Evolutionary conservation across 1,140 invertebrate genomes (phyloP), one percentile per base, ranked within the genome.

Genomic region (Calliphora vicina): DNA sequence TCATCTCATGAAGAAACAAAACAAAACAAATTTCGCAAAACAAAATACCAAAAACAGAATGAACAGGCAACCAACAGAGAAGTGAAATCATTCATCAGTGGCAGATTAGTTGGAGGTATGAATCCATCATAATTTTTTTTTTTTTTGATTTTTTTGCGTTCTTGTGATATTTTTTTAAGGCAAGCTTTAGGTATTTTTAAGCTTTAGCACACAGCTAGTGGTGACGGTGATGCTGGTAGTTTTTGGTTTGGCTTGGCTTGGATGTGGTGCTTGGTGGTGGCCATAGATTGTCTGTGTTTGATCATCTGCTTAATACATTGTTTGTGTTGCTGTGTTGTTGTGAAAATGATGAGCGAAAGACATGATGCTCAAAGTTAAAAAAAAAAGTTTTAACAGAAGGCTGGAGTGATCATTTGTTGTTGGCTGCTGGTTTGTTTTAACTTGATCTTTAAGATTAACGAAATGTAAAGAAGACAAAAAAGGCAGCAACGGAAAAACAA

Each of bases 71-170:
- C 50, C 50, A 57, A 25, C 61, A 67, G 61, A 78, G 74, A 43
- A 78, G 35, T 43, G 74, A 82, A 82, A 84, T 84, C 83, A 89
- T 89, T 89, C 88, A 89, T 89, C 88, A 89, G 88, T 89, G 88
- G 88, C 88, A 89, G 87, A 89, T 89, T 88, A 88, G 87, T 88
- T 89, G 88, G 88, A 88, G 88, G 88, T 89, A 89, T 85, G 87
- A 89, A 89, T 89, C 88, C 88, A 89, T 89, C 88, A 89, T 88
- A 67, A 67, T 67, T 23, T 67, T 67, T 67, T 67, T 25, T 17
- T n/a, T 57, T 57, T 17, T n/a, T 57, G 85, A 27, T 35, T 35
- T 35, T 17, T 57, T 57, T n/a, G 13, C n/a, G 15, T 57, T 57
- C n/a, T 23, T 27, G 50, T 57, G 50, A 57, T 57, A 57, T 57